Evolutionary conservation across 2,113 vertebrate genomes (phyloP).

Genomic region (Clinocottus analis): DNA sequence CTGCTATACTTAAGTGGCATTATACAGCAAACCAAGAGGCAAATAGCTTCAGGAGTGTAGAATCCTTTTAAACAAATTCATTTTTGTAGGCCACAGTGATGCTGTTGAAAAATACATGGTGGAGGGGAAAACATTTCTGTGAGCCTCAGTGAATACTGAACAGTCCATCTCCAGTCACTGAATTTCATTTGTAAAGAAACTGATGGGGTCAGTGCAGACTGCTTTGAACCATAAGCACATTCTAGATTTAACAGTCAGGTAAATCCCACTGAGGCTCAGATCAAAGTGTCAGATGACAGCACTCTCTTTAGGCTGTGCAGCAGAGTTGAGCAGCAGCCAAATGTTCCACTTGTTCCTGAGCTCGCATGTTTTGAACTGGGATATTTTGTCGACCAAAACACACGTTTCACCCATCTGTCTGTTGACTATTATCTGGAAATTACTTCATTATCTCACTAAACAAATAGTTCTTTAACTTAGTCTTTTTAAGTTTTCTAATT

Average conservation of each 20-base stretch:
- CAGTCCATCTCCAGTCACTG: neutral
- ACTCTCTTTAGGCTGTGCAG: neutral
- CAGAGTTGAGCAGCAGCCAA: slow-evolving; percentile 12
- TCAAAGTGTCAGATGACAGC: slow-evolving; percentile 36
- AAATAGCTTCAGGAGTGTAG: neutral
- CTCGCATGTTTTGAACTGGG: neutral
- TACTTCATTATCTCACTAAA: neutral
- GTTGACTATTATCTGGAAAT: neutral
- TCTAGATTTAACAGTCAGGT: slow-evolving; percentile 24
- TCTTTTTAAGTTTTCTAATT: neutral
- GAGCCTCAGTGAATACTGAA: slow-evolving; percentile 11
- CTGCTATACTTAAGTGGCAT: slow-evolving; percentile 14
- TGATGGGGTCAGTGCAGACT: slow-evolving; percentile 28
- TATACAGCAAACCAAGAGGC: neutral
- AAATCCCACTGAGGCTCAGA: slow-evolving; percentile 26
- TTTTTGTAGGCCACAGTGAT: neutral
- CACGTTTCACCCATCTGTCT: neutral
- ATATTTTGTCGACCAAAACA: neutral
- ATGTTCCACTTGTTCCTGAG: slow-evolving; percentile 6
- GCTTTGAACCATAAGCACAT: slow-evolving; percentile 36
- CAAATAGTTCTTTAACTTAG: neutral
- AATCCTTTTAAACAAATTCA: neutral
- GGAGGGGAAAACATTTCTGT: neutral
- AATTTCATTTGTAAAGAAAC: neutral
- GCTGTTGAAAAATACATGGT: slow-evolving; percentile 12